These are phyloP conservation scores for Acronicta leporina DNA, from an alignment of 2,888 invertebrate genomes.

Conservation along the genomic window DNA sequence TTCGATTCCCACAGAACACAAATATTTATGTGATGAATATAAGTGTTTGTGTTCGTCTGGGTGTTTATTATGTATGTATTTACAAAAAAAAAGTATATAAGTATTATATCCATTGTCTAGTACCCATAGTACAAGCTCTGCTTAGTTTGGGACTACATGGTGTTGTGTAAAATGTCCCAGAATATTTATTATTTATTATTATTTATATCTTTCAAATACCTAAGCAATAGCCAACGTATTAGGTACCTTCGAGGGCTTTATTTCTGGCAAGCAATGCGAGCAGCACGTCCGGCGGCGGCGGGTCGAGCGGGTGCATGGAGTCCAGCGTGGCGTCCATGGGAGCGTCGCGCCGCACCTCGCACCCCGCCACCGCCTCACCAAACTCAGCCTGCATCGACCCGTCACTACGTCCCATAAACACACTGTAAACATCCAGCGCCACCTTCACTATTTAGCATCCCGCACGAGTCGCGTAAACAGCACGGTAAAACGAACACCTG, in stretches of 20 bases:
- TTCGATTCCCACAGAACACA: too few species aligned
- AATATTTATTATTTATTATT: too few species aligned
- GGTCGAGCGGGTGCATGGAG: slow-evolving; percentile 80
- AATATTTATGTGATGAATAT: too few species aligned
- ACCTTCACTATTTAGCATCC: slow-evolving; percentile 67
- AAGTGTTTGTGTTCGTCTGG: too few species aligned
- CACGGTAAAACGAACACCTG: slow-evolving; percentile 64
- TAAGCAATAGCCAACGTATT: not conserved
- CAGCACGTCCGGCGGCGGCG: slow-evolving; percentile 95
- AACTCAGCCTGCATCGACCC: slow-evolving; percentile 73
- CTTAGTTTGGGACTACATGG: too few species aligned
- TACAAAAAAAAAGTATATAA: too few species aligned
- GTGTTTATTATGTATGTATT: too few species aligned
- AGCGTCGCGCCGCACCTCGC: slow-evolving; percentile 68
- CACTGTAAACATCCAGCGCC: slow-evolving; percentile 67
- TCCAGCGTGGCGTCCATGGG: slow-evolving; percentile 76
- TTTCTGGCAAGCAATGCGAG: slow-evolving; percentile 95
- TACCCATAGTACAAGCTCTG: too few species aligned
- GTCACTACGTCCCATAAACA: slow-evolving; percentile 68
- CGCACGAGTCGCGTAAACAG: slow-evolving; percentile 61
- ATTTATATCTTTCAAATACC: too few species aligned
- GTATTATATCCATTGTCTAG: too few species aligned
- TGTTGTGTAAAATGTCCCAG: too few species aligned
- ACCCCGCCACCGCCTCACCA: slow-evolving; percentile 72
- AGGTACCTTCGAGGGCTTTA: slow-evolving; percentile 95